Base-by-base conservation (phyloP, 2,888 invertebrate species). In the Rhagium mordax region DNA sequence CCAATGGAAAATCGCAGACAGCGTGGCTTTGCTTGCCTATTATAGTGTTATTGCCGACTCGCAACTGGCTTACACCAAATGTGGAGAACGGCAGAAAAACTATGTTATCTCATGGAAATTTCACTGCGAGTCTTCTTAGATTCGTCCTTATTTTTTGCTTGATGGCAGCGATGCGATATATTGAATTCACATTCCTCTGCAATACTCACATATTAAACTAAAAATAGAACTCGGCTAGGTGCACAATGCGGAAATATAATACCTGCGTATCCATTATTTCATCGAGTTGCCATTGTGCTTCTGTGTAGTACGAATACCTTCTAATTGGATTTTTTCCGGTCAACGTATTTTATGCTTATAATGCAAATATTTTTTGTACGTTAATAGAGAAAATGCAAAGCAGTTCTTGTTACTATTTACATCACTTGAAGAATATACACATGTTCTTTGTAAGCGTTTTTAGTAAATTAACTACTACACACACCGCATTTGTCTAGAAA, bases 11-110 rank as follows among this genome's bases (percentile, higher is more conserved):
- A 86, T 84, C 85, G 85, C 85, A 87, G 87, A 87, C 87, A 85
- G 87, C 87, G 85, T 87, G 87, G 85, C 87, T 86, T 86, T 86
- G 85, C 83, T 85, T 85, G 83, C 88, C 87, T 87, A 87, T 87
- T 87, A 87, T 86, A 87, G 87, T 79, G 83, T 87, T 87, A 84
- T 85, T 84, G 83, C 81, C 79, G 79, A 75, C 76, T 74, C 81
- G 80, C 80, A 81, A 79, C 80, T 79, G 77, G 82, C 81, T 82
- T 81, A 81, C 80, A 81, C 86, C 86, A 86, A 86, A 86, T 84
- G 85, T 83, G 87, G 85, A 82, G 81, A 79, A 79, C 79, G 80
- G 80, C 80, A 83, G 85, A 86, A 86, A 86, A 86, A 86, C 84
- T 82, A 78, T 82, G 79, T 84, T 85, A 85, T 86, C 85, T 85